Conservation (phyloP, 2,797 vertebrate genomes). For the Acanthurus lineatus region DNA sequence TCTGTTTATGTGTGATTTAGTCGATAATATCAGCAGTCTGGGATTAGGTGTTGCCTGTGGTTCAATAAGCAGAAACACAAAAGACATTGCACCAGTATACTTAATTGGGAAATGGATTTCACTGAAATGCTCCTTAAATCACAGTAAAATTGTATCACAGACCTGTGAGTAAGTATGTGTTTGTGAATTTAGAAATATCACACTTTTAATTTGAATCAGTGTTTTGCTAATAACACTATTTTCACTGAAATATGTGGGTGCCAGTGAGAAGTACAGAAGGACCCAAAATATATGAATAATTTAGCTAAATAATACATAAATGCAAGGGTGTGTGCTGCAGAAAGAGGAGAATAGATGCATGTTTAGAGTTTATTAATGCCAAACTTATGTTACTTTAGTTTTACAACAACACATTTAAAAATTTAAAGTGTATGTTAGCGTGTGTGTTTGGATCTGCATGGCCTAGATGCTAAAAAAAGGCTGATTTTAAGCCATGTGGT, state of each 20-base stretch:
- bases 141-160: slow-evolving; percentile 15
- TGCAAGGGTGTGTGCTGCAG: not conserved
- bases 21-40: slow-evolving; percentile 29
- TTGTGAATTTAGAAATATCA: slow-evolving; percentile 1
- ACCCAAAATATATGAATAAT: slow-evolving; percentile 1
- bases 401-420: too few relatives aligned
- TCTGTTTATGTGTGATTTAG: slow-evolving; percentile 23
- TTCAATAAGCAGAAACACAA: slow-evolving; percentile 39
- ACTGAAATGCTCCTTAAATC: slow-evolving; percentile 46
- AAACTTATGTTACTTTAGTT: too few relatives aligned
- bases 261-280: too few relatives aligned
- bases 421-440: too few relatives aligned
- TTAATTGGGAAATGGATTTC: slow-evolving; percentile 67
- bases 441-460: too few relatives aligned
- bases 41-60: slow-evolving; percentile 19
- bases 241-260: too few relatives aligned
- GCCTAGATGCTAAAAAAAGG: not conserved
- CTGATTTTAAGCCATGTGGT: not conserved
- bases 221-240: too few relatives aligned
- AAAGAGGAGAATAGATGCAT: not conserved
- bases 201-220: slow-evolving; percentile 6
- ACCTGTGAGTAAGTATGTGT: not conserved
- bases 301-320: not conserved
- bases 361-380: not conserved
- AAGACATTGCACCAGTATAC: slow-evolving; percentile 9